A percentile compares a stretch with the other conserved stretches of the same genome.
phyloP scores from a whole-genome alignment of 2,888 invertebrate genomes.

The Pammene fasciana region DNA sequence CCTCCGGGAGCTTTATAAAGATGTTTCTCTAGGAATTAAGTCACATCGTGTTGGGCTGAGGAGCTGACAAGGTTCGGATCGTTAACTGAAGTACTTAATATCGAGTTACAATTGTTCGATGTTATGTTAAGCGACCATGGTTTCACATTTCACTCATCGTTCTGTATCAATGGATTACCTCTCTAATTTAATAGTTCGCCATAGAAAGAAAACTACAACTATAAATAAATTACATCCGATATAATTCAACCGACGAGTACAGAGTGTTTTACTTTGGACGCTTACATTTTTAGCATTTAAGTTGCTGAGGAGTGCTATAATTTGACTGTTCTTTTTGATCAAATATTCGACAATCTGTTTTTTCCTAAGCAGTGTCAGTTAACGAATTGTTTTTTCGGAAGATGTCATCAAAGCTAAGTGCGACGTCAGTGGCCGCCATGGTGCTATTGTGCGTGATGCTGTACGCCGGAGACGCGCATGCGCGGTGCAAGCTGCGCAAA shows the following conservation, averaged over 20 bases:
- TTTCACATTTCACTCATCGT: neutral
- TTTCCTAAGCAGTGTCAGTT: too few relatives aligned
- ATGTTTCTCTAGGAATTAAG: conserved; percentile 47
- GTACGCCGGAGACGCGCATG: conserved; percentile 53
- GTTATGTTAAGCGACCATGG: neutral
- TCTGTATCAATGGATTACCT: neutral
- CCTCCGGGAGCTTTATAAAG: conserved; percentile 66
- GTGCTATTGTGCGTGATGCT: conserved; percentile 56
- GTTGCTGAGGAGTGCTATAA: too few relatives aligned
- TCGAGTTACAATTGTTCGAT: neutral
- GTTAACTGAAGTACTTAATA: neutral
- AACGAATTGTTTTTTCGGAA: neutral
- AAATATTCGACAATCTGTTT: too few relatives aligned
- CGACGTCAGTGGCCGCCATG: conserved; percentile 49
- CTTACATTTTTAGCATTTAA: too few relatives aligned
- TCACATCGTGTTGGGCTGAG: conserved; percentile 55
- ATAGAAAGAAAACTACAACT: too few relatives aligned
- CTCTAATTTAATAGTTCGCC: neutral
- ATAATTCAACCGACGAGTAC: too few relatives aligned
- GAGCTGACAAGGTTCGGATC: conserved; percentile 49
- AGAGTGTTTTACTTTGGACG: too few relatives aligned
- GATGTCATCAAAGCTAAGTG: conserved; percentile 44
- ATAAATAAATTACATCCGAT: too few relatives aligned
- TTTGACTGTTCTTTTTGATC: too few relatives aligned
- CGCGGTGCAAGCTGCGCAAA: conserved; percentile 65